phyloP scores from a whole-genome alignment of 1,140 invertebrate genomes.

The Brachionus koreanus region DNA sequence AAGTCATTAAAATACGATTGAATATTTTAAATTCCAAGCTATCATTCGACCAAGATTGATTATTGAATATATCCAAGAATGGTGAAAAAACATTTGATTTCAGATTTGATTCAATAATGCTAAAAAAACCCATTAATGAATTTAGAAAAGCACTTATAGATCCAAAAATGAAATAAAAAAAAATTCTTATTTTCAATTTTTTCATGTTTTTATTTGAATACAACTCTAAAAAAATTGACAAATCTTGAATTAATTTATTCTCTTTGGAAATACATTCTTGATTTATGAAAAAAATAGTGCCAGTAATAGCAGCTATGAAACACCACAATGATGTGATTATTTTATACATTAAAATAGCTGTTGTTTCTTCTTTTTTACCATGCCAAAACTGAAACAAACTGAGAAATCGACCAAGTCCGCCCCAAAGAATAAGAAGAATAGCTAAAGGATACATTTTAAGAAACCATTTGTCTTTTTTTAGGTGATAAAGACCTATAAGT shows the following conservation, averaged over 20 bases:
- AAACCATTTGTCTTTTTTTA: not conserved
- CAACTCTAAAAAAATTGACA: not conserved
- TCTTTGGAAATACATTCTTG: not conserved
- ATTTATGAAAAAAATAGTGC: constrained; percentile 9
- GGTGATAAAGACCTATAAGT: not conserved
- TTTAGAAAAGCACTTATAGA: not conserved
- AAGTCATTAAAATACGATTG: not conserved
- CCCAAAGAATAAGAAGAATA: not conserved
- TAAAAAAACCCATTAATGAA: not conserved
- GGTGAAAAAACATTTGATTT: not conserved
- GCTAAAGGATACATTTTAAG: not conserved
- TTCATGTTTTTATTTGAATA: not conserved
- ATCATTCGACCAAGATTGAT: constrained; percentile 6
- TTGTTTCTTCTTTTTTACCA: not conserved
- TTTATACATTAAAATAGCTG: not conserved
- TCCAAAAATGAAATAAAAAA: not conserved
- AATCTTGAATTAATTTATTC: not conserved
- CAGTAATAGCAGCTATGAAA: not conserved
- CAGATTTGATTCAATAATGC: not conserved
- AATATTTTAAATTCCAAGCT: constrained; percentile 5
- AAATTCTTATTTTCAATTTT: not conserved
- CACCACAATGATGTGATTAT: not conserved
- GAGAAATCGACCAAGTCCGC: not conserved
- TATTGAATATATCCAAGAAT: constrained; percentile 7
- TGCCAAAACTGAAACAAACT: not conserved